phyloP scores from a whole-genome alignment of 2,113 vertebrate species.

The Oenanthe melanoleuca region DNA sequence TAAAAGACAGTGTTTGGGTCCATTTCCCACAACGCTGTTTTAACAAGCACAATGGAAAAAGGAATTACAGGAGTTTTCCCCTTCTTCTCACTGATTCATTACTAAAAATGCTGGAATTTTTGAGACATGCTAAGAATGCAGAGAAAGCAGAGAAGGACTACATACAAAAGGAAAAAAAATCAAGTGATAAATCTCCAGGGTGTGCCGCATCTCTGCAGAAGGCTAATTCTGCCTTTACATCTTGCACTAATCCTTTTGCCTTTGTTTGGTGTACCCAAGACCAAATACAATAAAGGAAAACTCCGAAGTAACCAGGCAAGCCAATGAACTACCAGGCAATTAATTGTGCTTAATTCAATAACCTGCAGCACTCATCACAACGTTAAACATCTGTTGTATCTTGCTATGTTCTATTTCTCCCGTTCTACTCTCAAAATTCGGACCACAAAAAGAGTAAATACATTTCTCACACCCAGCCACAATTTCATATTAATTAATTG shows the following conservation, averaged over 20 bases:
- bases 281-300: constrained; percentile 4
- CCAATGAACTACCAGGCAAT: background rate
- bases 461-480: background rate
- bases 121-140: constrained; percentile 61
- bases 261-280: background rate
- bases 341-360: background rate
- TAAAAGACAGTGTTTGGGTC: constrained; percentile 69
- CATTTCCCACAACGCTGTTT: constrained; percentile 67
- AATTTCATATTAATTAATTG: background rate
- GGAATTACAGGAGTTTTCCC: constrained; percentile 56
- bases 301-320: background rate
- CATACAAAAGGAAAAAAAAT: background rate
- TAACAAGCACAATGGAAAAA: constrained; percentile 69
- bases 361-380: background rate
- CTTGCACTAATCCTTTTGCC: background rate
- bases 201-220: background rate
- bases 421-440: background rate
- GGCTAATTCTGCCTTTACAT: background rate
- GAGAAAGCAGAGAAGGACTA: constrained; percentile 14
- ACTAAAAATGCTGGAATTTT: constrained; percentile 57
- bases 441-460: background rate
- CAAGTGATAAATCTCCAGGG: constrained; percentile 2
- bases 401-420: background rate
- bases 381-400: background rate
- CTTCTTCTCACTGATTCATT: constrained; percentile 45